These are phyloP conservation scores for Sinocyclocheilus rhinocerous DNA, from an alignment of 2,113 vertebrate genomes.

Conservation along the genomic window DNA sequence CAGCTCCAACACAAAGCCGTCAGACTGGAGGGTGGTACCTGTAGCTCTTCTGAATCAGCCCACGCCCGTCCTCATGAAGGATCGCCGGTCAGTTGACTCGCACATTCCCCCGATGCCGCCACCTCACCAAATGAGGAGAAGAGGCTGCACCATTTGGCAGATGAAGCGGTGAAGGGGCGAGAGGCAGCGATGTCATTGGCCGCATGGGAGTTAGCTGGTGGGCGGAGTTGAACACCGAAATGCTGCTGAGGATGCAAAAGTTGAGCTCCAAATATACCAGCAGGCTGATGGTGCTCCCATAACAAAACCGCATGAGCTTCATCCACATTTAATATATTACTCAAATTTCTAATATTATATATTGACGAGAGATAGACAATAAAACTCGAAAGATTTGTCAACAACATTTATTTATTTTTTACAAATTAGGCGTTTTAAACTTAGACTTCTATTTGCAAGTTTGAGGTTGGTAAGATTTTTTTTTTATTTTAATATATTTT, in stretches of 20 bases:
- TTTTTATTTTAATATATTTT: too few species aligned
- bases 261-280: constrained; percentile 2
- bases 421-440: not conserved
- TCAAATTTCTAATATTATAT: too few species aligned
- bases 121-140: constrained; percentile 46
- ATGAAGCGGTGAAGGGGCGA: constrained; percentile 46
- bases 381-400: too few species aligned
- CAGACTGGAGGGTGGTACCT: constrained; percentile 69
- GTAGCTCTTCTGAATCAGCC: constrained; percentile 70
- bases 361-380: too few species aligned
- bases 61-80: constrained; percentile 77
- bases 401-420: too few species aligned
- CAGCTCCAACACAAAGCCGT: constrained; percentile 70
- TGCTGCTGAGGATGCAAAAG: constrained; percentile 65
- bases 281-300: not conserved
- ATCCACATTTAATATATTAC: not conserved
- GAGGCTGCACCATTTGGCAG: constrained; percentile 42
- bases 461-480: too few species aligned
- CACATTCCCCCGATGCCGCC: constrained; percentile 31
- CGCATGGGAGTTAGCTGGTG: constrained; percentile 43
- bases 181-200: constrained; percentile 44
- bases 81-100: constrained; percentile 64
- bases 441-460: too few species aligned
- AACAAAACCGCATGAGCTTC: not conserved
- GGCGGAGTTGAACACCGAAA: constrained; percentile 50